Base-by-base conservation (phyloP, 2,113 vertebrate genomes). In the Epinephelus cyanopodus region DNA sequence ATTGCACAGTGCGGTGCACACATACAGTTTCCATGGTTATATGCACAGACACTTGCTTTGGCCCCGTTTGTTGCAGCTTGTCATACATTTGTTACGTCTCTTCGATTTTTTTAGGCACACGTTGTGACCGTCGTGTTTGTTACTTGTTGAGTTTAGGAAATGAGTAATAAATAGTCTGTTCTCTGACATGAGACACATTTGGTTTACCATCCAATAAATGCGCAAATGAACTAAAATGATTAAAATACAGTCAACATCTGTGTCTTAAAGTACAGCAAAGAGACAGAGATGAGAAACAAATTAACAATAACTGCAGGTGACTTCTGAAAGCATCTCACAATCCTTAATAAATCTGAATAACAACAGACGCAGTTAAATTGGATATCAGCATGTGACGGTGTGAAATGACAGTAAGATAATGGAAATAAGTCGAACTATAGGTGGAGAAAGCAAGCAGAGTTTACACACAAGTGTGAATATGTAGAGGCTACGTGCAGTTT, bases 1-100 rank as follows among this genome's bases (percentile, higher is more conserved):
- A 57, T 33, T 71, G 65, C 73, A 66, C 63, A 72, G 67, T 77
- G 63, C 61, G 48, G 62, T 54, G 58, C 66, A 19, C 71, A 70
- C 50, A 52, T 60, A 73, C 80, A 45, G 82, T 84, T 86, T 77
- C 82, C 81, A 84, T 81, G 77, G 85, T 83, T 77, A 89, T 74
- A 29, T 52, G 68, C 77, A 79, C 54, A 78, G 74, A 68, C 68
- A 83, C n/a, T 82, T 53, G 25, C 52, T 82, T 57, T 52, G 67
- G 27, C 58, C 56, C 71, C 64, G 48, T 77, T 83, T 79, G 47
- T 70, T 71, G 0, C 19, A 63, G 23, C 73, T 42, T 80, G 69
- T 86, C 57, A 25, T 64, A 81, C 17, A 54, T 88, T 77, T 60
- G 64, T 82, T 66, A 47, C 13, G 0, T 50, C 27, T 70, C 25